Percentiles rank a stretch among this genome's conserved stretches.
Evolutionary conservation across 2,113 vertebrate species (phyloP).

Genomic region (Clupea harengus): DNA sequence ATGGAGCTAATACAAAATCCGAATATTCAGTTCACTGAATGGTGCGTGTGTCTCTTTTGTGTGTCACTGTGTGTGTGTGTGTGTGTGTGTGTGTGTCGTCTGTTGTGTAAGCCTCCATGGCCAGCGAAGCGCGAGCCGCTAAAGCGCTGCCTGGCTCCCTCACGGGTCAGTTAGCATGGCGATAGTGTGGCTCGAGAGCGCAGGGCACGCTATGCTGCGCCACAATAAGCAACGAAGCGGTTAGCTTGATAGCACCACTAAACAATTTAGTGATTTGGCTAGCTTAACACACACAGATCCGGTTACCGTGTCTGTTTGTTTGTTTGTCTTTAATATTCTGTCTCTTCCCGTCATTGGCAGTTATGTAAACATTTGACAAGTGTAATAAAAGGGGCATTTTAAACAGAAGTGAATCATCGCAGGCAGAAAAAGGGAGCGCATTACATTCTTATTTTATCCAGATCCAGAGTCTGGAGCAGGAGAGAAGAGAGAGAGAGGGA

Average conservation of each 20-base stretch:
- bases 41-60: neutral
- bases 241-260: constrained; percentile 15
- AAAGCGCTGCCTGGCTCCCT: constrained; percentile 67
- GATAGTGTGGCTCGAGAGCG: constrained; percentile 48
- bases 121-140: constrained; percentile 61
- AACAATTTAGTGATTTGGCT: neutral
- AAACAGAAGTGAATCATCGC: neutral
- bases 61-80: neutral
- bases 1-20: neutral
- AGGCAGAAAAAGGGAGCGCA: neutral
- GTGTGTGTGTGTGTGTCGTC: constrained; percentile 26
- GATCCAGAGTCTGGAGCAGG: neutral
- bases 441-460: neutral
- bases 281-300: neutral
- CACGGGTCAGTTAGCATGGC: constrained; percentile 71
- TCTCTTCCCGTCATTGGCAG: neutral
- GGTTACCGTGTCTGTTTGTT: neutral
- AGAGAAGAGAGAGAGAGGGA: neutral
- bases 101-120: constrained; percentile 61
- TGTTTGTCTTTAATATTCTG: neutral
- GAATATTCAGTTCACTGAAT: neutral
- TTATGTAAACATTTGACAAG: neutral
- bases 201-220: neutral
- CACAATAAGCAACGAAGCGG: neutral
- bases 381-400: neutral